phyloP scores from a whole-genome alignment of 2,888 invertebrate species.

The Saturnia pavonia region DNA sequence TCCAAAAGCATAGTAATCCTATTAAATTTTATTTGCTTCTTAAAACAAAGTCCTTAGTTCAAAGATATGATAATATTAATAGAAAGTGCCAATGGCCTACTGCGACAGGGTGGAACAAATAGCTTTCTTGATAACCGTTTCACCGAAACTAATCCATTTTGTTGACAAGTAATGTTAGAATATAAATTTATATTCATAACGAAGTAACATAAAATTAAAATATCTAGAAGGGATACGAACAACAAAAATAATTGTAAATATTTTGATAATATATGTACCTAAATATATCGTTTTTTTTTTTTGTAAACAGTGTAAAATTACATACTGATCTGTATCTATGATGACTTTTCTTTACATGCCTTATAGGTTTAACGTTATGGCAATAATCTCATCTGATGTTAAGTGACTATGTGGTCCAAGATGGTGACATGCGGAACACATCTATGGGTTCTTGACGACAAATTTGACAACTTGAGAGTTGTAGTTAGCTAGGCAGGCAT shows the following conservation, averaged over 20 bases:
- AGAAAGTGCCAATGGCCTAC: conserved; percentile 75
- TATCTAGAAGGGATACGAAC: not conserved
- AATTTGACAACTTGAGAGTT: no score
- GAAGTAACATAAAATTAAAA: not conserved
- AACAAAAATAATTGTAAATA: not conserved
- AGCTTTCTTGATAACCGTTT: conserved; percentile 53
- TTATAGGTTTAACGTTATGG: no score
- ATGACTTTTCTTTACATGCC: no score
- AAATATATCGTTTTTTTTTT: no score
- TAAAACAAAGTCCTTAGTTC: conserved; percentile 54
- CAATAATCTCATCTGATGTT: no score
- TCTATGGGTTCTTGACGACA: no score
- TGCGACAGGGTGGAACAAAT: conserved; percentile 77
- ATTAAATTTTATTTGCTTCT: conserved; percentile 37
- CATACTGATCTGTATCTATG: no score
- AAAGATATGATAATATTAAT: conserved; percentile 76
- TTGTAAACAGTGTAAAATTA: no score
- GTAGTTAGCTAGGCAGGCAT: no score
- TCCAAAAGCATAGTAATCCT: conserved; percentile 38
- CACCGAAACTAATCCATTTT: conserved; percentile 62
- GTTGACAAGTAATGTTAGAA: conserved; percentile 30
- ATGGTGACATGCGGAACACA: no score
- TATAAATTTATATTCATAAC: conserved; percentile 20
- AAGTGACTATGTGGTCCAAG: no score
- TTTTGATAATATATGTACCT: not conserved